phyloP scores from a whole-genome alignment of 2,113 vertebrate genomes.

The Brachypodius melanocephalos region DNA sequence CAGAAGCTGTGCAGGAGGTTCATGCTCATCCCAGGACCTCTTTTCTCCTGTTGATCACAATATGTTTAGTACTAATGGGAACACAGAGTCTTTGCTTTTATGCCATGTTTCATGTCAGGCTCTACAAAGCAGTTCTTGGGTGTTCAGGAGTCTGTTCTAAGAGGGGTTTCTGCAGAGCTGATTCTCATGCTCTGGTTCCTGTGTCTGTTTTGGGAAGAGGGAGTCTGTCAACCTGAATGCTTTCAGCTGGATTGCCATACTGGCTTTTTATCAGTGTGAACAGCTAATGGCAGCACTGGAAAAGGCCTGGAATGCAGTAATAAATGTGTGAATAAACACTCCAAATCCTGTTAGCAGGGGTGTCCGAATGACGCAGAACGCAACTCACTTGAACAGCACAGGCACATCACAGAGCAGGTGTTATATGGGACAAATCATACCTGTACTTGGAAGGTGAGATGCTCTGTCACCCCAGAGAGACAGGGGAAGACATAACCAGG shows the following conservation, averaged over 20 bases:
- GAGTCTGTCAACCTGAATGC: not conserved
- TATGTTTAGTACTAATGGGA: not conserved
- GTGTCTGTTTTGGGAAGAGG: not conserved
- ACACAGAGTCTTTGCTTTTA: not conserved
- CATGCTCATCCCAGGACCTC: not conserved
- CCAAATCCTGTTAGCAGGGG: not conserved
- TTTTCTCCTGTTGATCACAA: not conserved
- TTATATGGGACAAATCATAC: not conserved
- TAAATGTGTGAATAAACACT: not conserved
- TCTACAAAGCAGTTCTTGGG: not conserved
- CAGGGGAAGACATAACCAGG: not conserved
- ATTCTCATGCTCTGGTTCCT: not conserved
- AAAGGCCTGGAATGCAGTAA: not conserved
- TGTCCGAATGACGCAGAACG: accelerated
- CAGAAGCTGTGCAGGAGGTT: not conserved
- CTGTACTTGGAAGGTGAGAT: not conserved
- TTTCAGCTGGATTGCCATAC: not conserved
- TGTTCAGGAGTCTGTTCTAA: not conserved
- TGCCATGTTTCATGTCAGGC: not conserved
- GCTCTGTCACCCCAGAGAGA: not conserved
- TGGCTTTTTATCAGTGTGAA: not conserved
- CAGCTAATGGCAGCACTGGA: not conserved
- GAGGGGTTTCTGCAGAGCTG: not conserved
- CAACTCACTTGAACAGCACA: not conserved
- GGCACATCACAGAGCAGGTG: not conserved